These are phyloP conservation scores for Drosophila formosana DNA, from an alignment of 2,888 invertebrate species.

Conservation along the genomic window DNA sequence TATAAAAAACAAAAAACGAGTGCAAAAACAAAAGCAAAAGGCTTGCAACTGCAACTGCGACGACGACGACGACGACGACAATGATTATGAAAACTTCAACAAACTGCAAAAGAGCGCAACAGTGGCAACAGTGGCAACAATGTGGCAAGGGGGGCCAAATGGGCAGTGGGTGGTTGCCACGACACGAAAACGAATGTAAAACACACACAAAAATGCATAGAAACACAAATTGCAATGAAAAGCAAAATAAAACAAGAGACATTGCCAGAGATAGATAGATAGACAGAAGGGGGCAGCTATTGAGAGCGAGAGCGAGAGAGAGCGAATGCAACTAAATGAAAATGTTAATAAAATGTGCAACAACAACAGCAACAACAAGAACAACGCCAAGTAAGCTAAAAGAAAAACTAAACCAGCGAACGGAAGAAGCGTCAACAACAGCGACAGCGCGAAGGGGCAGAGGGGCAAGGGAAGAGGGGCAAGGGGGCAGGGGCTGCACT, in stretches of 20 bases:
- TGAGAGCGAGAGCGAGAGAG: conserved; percentile 19
- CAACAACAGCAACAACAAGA: conserved; percentile 25
- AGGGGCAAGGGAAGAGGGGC: not conserved
- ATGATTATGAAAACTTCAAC: conserved; percentile 77
- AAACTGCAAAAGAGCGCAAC: conserved; percentile 76
- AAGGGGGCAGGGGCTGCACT: not conserved
- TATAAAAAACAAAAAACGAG: conserved; percentile 32
- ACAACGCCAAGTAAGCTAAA: conserved; percentile 69
- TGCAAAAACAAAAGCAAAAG: conserved; percentile 50
- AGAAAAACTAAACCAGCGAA: conserved; percentile 76
- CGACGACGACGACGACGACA: conserved; percentile 44
- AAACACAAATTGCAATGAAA: conserved; percentile 80
- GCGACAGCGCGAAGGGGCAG: conserved; percentile 18
- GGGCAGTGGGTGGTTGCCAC: conserved; percentile 25
- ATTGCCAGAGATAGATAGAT: conserved; percentile 2
- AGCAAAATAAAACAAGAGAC: conserved; percentile 62
- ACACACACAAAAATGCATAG: conserved; percentile 81
- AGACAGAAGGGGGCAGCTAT: not conserved
- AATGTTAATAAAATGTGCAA: conserved; percentile 75
- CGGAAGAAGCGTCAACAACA: conserved; percentile 76
- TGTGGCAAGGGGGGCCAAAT: conserved; percentile 25
- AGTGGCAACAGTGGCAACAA: conserved; percentile 70
- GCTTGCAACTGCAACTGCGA: conserved; percentile 33
- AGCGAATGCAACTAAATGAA: conserved; percentile 68
- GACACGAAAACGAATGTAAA: conserved; percentile 78